These are phyloP conservation scores for Rhineura floridana DNA, from an alignment of 2,113 vertebrate genomes.

Conservation along the genomic window DNA sequence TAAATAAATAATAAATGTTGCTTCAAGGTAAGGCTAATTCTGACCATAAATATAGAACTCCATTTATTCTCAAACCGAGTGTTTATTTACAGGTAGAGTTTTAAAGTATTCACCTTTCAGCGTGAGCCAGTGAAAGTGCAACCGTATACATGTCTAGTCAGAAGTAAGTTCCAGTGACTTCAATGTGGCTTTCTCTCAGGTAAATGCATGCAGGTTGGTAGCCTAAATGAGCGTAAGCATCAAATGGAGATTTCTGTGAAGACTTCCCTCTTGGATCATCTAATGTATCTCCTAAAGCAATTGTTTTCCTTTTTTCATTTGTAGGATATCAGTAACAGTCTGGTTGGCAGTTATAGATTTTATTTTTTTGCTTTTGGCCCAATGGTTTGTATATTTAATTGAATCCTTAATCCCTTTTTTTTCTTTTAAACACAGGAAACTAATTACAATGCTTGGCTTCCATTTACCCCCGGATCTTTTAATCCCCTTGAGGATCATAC, in stretches of 20 bases:
- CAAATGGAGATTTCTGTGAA: not conserved
- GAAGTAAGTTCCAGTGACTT: not conserved
- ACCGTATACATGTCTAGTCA: not conserved
- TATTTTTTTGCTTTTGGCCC: not conserved
- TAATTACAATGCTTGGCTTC: constrained; percentile 17
- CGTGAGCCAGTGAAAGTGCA: not conserved
- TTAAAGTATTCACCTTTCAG: not conserved
- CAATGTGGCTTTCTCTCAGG: not conserved
- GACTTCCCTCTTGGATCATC: not conserved
- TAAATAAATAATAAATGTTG: not conserved
- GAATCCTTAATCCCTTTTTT: not conserved
- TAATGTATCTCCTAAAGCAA: not conserved
- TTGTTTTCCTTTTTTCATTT: not conserved
- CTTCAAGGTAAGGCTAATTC: not conserved
- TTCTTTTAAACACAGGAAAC: not conserved
- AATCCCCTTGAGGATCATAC: constrained; percentile 3
- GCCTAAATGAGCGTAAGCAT: not conserved
- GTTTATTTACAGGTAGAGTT: not conserved
- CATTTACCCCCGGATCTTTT: constrained; percentile 26
- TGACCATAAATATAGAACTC: not conserved
- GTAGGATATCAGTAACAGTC: not conserved
- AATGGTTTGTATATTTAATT: not conserved
- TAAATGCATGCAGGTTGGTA: not conserved
- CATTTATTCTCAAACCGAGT: not conserved
- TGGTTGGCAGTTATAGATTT: not conserved